These are phyloP conservation scores for Fregata magnificens DNA, from an alignment of 2,113 vertebrate species.

Conservation along the genomic window DNA sequence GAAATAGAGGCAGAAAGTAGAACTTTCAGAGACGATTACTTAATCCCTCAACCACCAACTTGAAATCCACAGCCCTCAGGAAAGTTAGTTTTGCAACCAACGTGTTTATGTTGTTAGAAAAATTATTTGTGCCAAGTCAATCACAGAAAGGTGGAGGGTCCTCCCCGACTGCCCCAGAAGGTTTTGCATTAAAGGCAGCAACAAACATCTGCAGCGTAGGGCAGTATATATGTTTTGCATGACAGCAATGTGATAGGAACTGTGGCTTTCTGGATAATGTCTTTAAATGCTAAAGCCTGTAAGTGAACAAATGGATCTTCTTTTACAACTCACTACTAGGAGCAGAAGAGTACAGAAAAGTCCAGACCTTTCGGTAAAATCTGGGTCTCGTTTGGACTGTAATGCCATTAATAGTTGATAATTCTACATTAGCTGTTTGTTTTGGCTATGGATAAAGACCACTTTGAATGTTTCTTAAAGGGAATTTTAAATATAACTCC, in stretches of 20 bases:
- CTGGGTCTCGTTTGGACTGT: neutral
- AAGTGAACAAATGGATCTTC: neutral
- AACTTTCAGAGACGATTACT: neutral
- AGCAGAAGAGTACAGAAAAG: neutral
- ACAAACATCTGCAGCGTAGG: fast-evolving
- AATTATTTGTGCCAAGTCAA: neutral
- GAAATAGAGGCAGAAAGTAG: neutral
- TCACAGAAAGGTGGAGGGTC: neutral
- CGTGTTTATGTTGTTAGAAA: neutral
- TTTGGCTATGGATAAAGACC: neutral
- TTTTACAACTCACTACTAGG: neutral
- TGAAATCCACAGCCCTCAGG: neutral
- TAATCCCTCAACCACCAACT: neutral
- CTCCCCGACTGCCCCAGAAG: too few species aligned
- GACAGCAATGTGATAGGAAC: neutral
- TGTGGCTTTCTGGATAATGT: neutral
- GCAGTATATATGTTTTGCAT: neutral
- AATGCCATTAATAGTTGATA: neutral
- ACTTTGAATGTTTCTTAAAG: neutral
- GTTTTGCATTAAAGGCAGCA: neutral
- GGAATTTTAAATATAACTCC: constrained; percentile 7
- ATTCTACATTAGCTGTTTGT: neutral
- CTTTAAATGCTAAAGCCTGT: neutral
- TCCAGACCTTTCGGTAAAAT: neutral
- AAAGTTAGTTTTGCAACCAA: neutral